Evolutionary conservation across 2,888 invertebrate genomes (phyloP), one percentile per base, ranked within the genome.

Genomic region (Allacma fusca): DNA sequence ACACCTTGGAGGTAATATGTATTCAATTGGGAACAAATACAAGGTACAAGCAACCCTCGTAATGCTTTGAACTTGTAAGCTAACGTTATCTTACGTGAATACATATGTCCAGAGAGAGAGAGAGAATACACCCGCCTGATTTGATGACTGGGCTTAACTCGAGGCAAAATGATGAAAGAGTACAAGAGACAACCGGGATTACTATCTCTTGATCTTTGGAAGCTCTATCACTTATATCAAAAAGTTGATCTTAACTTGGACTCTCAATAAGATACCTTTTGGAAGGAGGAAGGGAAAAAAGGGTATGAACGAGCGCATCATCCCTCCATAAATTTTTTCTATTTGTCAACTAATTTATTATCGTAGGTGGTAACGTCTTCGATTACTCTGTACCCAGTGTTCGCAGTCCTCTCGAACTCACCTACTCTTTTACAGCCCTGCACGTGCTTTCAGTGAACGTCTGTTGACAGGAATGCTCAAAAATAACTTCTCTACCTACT

Each of bases 331-430:
- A 74, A 57, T 71, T 64, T 74, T 74, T 64, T 74, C 64, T 74
- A 64, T 64, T 74, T 74, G 73, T 74, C 73, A 64, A 74, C 73
- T 64, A 73, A 73, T 73, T 73, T 73, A 73, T 73, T 59, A 62
- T 73, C 62, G 72, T 73, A 73, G 72, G 62, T 73, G 72, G 72
- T 40, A 73, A 73, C 72, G 29, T 73, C 62, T 72, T 73, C 72
- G 40, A 73, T 73, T 29, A 62, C 62, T 62, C 62, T 29, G 13
- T 23, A 7, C 21, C 16, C 28, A 21, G n/a, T n/a, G 44, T 50
- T 28, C 57, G 28, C 28, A n/a, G 24, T 71, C 12, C 23, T 26
- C 21, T 28, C 26, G 67, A n/a, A 26, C 29, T 28, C 65, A 65
- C 28, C 28, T 65, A 65, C 65, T 65, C 24, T 13, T 65, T 65